Base-by-base conservation (phyloP, 2,113 vertebrate genomes). In the Pelvicachromis taeniatus region DNA sequence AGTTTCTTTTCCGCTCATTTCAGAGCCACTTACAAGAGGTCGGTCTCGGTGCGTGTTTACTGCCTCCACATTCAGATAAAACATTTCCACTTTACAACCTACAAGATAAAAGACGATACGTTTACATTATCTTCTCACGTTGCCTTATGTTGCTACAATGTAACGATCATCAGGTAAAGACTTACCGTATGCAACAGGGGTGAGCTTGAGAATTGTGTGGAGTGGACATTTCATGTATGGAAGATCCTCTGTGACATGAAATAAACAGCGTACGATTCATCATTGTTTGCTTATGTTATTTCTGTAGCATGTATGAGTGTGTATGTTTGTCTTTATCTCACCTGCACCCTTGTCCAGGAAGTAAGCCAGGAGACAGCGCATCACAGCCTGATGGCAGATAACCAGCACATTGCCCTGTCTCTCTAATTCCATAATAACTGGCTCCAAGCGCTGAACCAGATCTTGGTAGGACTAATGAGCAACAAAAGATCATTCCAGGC, bases 361-460 rank as follows among this genome's bases (percentile, higher is more conserved):
- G 95, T 99, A 99, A 87, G 98, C 98, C 61, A 99, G 94, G 11
- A 99, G 96, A 84, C 98, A 99, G 90, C 98, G 97, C 98, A 99
- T 99, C 79, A 99, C 98, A 0, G 98, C 98, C 94, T 99, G 98
- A 93, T 99, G 98, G 92, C 97, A 97, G 95, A 99, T 95, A 4
- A 99, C 98, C 4, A 99, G 94, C 84, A 99, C 97, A 0, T 98
- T 98, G 70, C 98, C 98, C 81, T 99, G 98, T 3, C 98, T 95
- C 78, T 99, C 98, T n/a, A 99, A 93, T 93, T 99, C 98, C 98
- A 99, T 99, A 91, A 99, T 99, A 63, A 98, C 98, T 0, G 98
- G 98, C 93, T 99, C 98, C 90, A 99, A 93, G 14, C 98, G 96
- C 87, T 99, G 98, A 19, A 99, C 98, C 84, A 99, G 91, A 91